Conservation (phyloP, 2,113 vertebrate genomes). For the Callospermophilus lateralis region DNA sequence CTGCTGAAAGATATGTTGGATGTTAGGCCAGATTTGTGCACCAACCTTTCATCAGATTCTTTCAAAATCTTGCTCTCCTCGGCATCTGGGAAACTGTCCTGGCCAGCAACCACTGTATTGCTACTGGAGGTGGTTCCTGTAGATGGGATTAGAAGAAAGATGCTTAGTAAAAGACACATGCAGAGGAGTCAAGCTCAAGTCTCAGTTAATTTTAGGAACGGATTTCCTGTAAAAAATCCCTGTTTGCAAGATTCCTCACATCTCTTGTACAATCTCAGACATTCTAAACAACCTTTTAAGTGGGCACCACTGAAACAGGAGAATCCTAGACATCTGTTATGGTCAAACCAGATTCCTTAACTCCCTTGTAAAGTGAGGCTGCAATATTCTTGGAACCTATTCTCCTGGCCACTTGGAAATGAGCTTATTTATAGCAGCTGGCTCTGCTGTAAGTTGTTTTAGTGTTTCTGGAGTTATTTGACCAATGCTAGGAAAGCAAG, state of each 20-base stretch:
- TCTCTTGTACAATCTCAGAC: constrained; percentile 21
- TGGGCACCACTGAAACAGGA: not conserved
- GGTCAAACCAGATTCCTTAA: constrained; percentile 24
- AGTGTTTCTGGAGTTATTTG: not conserved
- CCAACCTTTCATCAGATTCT: constrained; percentile 96
- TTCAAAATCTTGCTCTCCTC: constrained; percentile 94
- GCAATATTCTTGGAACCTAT: not conserved
- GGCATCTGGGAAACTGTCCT: constrained; percentile 93
- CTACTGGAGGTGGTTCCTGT: constrained; percentile 98
- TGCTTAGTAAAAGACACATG: not conserved
- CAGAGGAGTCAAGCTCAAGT: not conserved
- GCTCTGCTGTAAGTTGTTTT: not conserved
- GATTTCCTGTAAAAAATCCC: constrained; percentile 4
- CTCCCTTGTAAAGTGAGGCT: not conserved
- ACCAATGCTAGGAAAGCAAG: not conserved
- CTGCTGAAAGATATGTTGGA: not conserved
- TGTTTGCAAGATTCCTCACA: not conserved
- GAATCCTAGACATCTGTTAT: constrained; percentile 25
- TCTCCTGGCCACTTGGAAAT: not conserved
- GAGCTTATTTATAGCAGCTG: not conserved
- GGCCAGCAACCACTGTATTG: constrained; percentile 96
- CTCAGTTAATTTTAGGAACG: not conserved
- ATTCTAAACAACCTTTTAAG: not conserved
- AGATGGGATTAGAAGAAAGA: constrained; percentile 58
- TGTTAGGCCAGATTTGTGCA: constrained; percentile 10